Base-by-base conservation (phyloP, 2,797 vertebrate species). In the Cyclopterus lumpus region DNA sequence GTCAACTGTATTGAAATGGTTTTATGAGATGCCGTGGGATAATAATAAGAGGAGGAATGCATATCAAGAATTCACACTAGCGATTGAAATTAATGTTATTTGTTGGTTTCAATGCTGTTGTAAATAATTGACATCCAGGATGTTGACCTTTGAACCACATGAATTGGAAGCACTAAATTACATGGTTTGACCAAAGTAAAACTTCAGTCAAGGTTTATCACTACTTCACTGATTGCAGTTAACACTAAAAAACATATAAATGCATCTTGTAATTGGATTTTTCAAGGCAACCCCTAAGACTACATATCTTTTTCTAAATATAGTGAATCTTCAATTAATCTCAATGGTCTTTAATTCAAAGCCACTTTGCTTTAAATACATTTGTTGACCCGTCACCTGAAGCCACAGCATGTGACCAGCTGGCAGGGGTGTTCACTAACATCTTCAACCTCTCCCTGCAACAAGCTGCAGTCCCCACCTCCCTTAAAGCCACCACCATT, bases 91-190 rank as follows among this genome's bases (percentile, higher is more conserved):
- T 0, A 67, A 6, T 22, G 22, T 62, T 36, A 8, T 34, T 34
- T 34, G 12, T 9, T 38, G 1, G 20, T 48, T 30, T 34, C 6
- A 18, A 46, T 26, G 32, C 34, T 34, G 11, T 30, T 36, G 20
- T 73, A 60, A 74, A 66, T 62, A 20, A 51, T 7, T 59, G 12
- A 71, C 32, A 57, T 42, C 30, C 42, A 59, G 15, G 36, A 6
- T 24, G 5, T 49, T 64, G 36, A 71, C 30, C 22, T 8, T 48
- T 68, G 48, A 49, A 34, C 46, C 7, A 9, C 8, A 34, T 16
- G 8, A 40, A 48, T 5, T 49, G 4, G 22, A 32, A 24, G 28
- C 18, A 34, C 46, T 6, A 38, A 6, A 15, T 55, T 49, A 40
- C 40, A 16, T n/a, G 7, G 8, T 44, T 20, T 4, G 48, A 24